Evolutionary conservation across 2,113 vertebrate species (phyloP).

Genomic region (Carassius auratus): DNA sequence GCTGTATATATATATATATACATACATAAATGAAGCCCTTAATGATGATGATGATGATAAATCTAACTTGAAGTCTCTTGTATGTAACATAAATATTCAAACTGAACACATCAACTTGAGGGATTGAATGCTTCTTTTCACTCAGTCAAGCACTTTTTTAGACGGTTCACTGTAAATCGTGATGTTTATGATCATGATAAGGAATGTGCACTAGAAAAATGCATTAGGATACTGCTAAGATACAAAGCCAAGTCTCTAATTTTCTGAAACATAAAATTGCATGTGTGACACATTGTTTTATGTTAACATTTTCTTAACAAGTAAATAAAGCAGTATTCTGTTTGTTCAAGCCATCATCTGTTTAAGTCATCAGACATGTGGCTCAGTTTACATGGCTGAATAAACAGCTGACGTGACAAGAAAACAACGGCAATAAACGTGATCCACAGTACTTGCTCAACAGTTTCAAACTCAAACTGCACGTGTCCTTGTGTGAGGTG

Average conservation of each 20-base stretch:
- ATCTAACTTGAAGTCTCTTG: neutral
- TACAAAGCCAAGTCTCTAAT: neutral
- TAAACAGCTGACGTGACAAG: neutral
- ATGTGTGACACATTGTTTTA: conserved; percentile 1
- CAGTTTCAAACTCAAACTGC: neutral
- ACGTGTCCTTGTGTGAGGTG: conserved; percentile 48
- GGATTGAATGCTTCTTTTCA: neutral
- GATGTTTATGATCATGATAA: neutral
- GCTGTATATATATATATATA: too few species aligned
- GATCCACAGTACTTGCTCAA: neutral
- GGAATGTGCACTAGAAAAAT: neutral
- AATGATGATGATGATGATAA: neutral
- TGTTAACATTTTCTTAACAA: neutral
- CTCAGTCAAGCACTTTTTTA: neutral
- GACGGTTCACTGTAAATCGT: neutral
- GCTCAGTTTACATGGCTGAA: neutral
- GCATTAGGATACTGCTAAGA: neutral
- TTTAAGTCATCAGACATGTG: neutral
- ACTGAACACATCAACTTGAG: neutral
- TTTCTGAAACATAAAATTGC: neutral
- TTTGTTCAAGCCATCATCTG: neutral
- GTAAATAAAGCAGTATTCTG: neutral
- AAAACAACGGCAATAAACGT: neutral
- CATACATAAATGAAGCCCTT: neutral
- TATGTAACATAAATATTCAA: neutral